Evolutionary conservation across 2,888 invertebrate genomes (phyloP), one percentile per base, ranked within the genome.

Genomic region (Colostygia pectinataria): DNA sequence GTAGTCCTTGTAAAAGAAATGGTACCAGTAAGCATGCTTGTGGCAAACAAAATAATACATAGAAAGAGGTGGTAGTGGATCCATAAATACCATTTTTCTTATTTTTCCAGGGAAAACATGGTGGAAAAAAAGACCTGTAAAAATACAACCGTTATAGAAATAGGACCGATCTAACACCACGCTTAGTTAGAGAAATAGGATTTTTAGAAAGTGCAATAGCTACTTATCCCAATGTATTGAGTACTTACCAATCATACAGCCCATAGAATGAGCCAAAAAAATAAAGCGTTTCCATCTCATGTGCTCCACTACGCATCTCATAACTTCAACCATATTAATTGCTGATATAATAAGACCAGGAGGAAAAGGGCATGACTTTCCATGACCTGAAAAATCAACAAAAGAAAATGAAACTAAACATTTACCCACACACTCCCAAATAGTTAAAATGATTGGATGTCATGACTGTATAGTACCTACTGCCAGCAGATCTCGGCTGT

Each of bases 341-440:
- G 63, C 52, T 5, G 64, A 51, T 25, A 71, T 46, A 6, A 68
- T 36, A 0, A 55, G 44, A 0, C 78, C 80, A 7, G 66, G 55
- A 0, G 91, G 91, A 40, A 88, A 90, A 7, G 88, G 83, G 15
- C 90, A 87, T 0, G 93, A 93, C 51, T 79, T 83, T 0, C 93
- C 93, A 65, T 91, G 93, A 0, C 93, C 78, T 78, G 50, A 13
- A 63, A 66, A 12, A 37, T 13, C 14, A 4, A 38, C 2, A 1
- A 18, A 4, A 10, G 8, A 24, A 15, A 15, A 15, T n/a, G n/a
- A n/a, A n/a, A n/a, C n/a, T n/a, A n/a, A n/a, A n/a, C n/a, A n/a
- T n/a, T n/a, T n/a, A n/a, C n/a, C n/a, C n/a, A n/a, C n/a, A n/a
- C n/a, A n/a, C n/a, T n/a, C n/a, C n/a, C n/a, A n/a, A n/a, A n/a